Evolutionary conservation across 2,888 invertebrate species (phyloP).

Genomic region (Tenodera sinensis): DNA sequence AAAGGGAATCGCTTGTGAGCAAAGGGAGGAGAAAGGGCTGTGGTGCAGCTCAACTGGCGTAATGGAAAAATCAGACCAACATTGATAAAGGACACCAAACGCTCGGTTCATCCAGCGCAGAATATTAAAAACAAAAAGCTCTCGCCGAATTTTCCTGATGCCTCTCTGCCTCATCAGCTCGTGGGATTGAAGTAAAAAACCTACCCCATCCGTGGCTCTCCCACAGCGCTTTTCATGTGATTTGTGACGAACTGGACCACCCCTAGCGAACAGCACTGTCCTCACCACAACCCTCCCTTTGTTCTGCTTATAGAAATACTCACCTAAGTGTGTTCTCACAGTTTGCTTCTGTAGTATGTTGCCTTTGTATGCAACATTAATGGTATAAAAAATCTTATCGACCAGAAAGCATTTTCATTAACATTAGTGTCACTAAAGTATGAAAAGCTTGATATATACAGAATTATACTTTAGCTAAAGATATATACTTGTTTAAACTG

Average conservation of each 20-base stretch:
- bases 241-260: background rate
- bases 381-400: no score
- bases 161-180: background rate
- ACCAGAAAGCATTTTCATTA: no score
- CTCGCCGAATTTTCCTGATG: background rate
- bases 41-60: background rate
- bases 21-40: background rate
- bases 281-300: background rate
- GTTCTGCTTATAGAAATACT: background rate
- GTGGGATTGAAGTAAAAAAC: background rate
- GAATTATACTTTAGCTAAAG: no score
- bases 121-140: background rate
- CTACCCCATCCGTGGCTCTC: background rate
- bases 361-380: no score
- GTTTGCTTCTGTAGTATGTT: no score
- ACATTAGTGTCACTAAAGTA: no score
- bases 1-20: background rate
- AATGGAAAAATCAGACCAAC: background rate
- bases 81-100: background rate
- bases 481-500: no score
- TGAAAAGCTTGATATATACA: no score
- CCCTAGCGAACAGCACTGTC: background rate
- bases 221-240: background rate
- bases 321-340: no score
- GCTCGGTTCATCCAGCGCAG: background rate